Base-by-base conservation (phyloP, 2,888 invertebrate species). In the Pristionchus arcanus region DNA sequence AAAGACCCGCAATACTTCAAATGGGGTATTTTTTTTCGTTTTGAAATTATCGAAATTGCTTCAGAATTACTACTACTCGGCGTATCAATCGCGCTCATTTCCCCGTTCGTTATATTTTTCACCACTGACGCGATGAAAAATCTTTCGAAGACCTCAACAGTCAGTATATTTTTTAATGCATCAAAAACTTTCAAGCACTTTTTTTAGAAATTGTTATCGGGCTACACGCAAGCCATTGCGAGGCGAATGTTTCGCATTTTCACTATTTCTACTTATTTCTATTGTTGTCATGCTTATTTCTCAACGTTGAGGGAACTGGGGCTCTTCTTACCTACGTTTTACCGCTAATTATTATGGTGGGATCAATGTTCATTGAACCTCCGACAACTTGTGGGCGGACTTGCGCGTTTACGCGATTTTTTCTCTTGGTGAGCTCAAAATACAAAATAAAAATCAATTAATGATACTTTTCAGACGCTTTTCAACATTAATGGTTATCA, bases 1-100 rank as follows among this genome's bases (percentile, higher is more conserved):
- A 49, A 49, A 49, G 81, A 81, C 16, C 49, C 81, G 49, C 81
- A 81, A 28, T 81, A 81, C 81, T 81, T 81, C 81, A 42, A 81
- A 81, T 81, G 81, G 81, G 81, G 81, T 81, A 42, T 19, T 37
- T 16, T 31, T 25, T 42, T 21, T 42, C 11, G 2, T 25, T 9
- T 19, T 15, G 31, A 77, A 31, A 19, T 21, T 77, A 11, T 2
- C 9, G 71, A 9, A 11, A 71, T 2, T 31, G 9, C 21, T 66
- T 66, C 37, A 74, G 74, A 74, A 21, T 37, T 74, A n/a, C 19
- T 16, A 4, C 34, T 74, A 3, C 74, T 74, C 19, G 74, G 34
- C 7, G 15, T 74, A 3, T 37, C 74, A 4, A 74, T 74, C 19
- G 1, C 34, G 3, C 5, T 74, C 5, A 34, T 74, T 21, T 21